Percentiles rank a stretch among this genome's conserved stretches.
Conservation (phyloP, 1,140 invertebrate species). For the Holotrichia oblita region DNA sequence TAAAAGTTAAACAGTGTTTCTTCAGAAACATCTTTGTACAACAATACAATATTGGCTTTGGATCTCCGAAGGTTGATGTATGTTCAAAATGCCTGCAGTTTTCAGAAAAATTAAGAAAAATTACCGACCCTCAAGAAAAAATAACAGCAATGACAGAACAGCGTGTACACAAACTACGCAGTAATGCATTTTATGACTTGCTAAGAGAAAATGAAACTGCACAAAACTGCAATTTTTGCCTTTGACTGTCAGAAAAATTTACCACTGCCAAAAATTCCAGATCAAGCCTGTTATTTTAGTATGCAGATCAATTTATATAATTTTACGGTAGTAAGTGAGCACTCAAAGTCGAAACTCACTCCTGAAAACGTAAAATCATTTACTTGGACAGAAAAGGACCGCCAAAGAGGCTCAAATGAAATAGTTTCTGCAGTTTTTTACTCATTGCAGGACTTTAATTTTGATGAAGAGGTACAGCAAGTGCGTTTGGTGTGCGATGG, state of each 20-base stretch:
- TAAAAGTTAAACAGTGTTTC: background rate
- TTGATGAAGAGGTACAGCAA: too few species aligned
- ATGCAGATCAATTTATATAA: conserved; percentile 37
- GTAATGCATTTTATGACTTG: conserved; percentile 11
- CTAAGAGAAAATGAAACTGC: background rate
- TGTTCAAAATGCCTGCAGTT: too few species aligned
- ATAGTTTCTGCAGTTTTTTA: too few species aligned
- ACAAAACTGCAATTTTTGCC: background rate
- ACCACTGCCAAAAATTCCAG: conserved; percentile 22
- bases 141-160: background rate
- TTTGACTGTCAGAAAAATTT: conserved; percentile 23
- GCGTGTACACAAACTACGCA: conserved; percentile 15
- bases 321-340: conserved; percentile 28
- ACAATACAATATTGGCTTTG: conserved; percentile 16
- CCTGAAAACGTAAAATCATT: conserved; percentile 30
- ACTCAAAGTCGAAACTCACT: conserved; percentile 22
- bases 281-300: conserved; percentile 40
- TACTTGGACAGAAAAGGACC: conserved; percentile 3
- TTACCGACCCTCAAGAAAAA: conserved; percentile 1
- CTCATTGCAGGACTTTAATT: too few species aligned
- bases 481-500: too few species aligned
- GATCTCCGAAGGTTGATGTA: conserved; percentile 10
- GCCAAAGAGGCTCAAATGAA: conserved; percentile 3
- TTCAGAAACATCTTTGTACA: background rate
- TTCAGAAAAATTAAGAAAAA: conserved; percentile 10